Evolutionary conservation across 2,113 vertebrate species (phyloP).

Genomic region (Plectropomus leopardus): DNA sequence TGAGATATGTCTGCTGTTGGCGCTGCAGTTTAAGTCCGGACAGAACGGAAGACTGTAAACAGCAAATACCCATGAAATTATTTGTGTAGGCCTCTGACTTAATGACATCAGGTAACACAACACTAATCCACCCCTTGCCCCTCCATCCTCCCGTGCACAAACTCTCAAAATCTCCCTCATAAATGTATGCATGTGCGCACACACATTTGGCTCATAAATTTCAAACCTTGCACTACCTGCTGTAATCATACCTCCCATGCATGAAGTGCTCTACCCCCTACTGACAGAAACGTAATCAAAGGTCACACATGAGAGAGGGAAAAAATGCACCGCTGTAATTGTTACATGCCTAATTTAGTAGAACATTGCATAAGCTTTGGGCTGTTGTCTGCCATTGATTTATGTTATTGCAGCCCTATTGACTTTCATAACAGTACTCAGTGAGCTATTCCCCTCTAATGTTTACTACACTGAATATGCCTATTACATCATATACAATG

Average conservation of each 20-base stretch:
- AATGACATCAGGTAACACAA: conserved; percentile 57
- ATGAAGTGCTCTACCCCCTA: conserved; percentile 55
- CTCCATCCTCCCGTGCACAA: background rate
- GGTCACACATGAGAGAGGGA: conserved; percentile 64
- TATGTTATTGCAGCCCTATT: conserved; percentile 78
- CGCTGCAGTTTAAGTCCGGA: conserved; percentile 38
- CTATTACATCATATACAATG: conserved; percentile 74
- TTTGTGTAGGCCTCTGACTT: conserved; percentile 54
- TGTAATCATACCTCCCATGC: conserved; percentile 66
- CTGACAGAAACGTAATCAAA: conserved; percentile 75
- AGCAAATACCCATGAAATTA: conserved; percentile 66
- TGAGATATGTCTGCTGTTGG: conserved; percentile 35
- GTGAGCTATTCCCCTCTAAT: conserved; percentile 70
- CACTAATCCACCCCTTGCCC: conserved; percentile 23
- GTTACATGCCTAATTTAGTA: conserved; percentile 82
- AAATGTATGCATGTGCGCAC: conserved; percentile 54
- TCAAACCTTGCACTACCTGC: conserved; percentile 51
- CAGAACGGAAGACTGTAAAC: conserved; percentile 66
- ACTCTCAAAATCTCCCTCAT: conserved; percentile 40
- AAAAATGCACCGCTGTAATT: conserved; percentile 70
- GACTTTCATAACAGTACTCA: conserved; percentile 76
- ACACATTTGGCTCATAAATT: conserved; percentile 68
- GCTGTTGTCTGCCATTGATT: conserved; percentile 80
- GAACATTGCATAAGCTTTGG: conserved; percentile 75
- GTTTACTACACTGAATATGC: conserved; percentile 67